phyloP scores from a whole-genome alignment of 1,140 invertebrate species.

The Megalopta genalis region DNA sequence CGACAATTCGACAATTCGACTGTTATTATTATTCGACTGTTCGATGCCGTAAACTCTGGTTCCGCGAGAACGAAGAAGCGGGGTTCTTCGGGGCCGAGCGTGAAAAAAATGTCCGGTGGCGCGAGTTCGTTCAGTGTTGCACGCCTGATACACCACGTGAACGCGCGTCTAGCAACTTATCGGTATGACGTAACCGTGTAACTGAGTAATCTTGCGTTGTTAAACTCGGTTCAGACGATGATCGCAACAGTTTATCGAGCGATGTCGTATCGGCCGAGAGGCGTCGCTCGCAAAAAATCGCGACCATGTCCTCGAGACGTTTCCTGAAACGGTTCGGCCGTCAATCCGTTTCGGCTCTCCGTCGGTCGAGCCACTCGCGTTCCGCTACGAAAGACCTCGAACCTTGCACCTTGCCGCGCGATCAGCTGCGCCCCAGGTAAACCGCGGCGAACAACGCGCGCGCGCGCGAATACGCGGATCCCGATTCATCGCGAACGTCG shows the following conservation, averaged over 20 bases:
- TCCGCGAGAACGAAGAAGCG: too few relatives aligned
- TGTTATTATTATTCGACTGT: too few relatives aligned
- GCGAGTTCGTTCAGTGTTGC: neutral
- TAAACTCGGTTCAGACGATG: neutral
- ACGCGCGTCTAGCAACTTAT: slow-evolving; percentile 1
- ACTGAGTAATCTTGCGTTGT: neutral
- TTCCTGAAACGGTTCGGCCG: slow-evolving; percentile 41
- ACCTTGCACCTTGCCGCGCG: slow-evolving; percentile 5
- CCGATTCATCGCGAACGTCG: too few relatives aligned
- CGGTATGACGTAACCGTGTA: neutral
- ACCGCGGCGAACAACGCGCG: neutral
- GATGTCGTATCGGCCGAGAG: slow-evolving; percentile 13
- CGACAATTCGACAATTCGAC: too few relatives aligned
- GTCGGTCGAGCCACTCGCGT: slow-evolving; percentile 35
- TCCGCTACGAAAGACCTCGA: slow-evolving; percentile 36
- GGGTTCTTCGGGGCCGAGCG: neutral
- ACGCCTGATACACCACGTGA: slow-evolving; percentile 3
- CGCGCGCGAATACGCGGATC: too few relatives aligned
- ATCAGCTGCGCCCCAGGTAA: slow-evolving; percentile 48
- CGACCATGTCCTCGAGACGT: slow-evolving; percentile 54
- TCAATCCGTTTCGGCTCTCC: slow-evolving; percentile 25
- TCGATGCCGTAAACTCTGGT: too few relatives aligned
- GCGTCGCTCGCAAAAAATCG: neutral
- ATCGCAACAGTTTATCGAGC: slow-evolving; percentile 16
- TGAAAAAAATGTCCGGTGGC: neutral